phyloP scores from a whole-genome alignment of 2,888 invertebrate genomes.

The Nemapogon koenigi region DNA sequence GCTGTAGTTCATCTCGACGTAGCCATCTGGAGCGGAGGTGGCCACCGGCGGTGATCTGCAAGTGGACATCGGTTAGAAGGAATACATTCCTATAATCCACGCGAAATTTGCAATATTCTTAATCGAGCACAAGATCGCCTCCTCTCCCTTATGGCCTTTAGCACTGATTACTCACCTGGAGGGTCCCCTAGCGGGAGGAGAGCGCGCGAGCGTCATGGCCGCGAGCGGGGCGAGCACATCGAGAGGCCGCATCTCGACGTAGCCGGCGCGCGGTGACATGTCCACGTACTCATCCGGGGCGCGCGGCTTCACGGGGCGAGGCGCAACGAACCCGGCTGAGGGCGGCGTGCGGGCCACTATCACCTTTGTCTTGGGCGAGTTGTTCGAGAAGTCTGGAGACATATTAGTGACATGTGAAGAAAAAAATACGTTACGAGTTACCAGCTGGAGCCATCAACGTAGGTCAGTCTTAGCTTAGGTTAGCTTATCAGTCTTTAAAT shows the following conservation, averaged over 20 bases:
- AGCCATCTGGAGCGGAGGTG: constrained; percentile 62
- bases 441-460: too few species aligned
- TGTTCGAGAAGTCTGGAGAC: constrained; percentile 35
- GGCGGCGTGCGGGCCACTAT: constrained; percentile 7
- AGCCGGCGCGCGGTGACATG: constrained; percentile 58
- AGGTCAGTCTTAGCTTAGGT: too few species aligned
- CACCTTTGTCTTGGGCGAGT: constrained; percentile 32
- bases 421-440: too few species aligned
- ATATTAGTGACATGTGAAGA: too few species aligned
- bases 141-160: too few species aligned
- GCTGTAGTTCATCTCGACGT: constrained; percentile 70
- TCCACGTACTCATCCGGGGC: constrained; percentile 51
- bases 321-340: constrained; percentile 24
- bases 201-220: constrained; percentile 12
- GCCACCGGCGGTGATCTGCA: constrained; percentile 15
- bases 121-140: too few species aligned
- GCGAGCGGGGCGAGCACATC: not conserved
- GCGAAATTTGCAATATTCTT: too few species aligned
- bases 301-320: constrained; percentile 19
- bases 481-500: too few species aligned
- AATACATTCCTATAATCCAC: too few species aligned
- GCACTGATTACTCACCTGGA: too few species aligned
- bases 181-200: constrained; percentile 12
- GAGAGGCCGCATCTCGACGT: constrained; percentile 64
- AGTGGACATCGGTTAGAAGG: too few species aligned